Percentiles rank a stretch among this genome's conserved stretches.
Evolutionary conservation across 2,113 vertebrate species (phyloP).

Genomic region (Cyanoliseus patagonus): DNA sequence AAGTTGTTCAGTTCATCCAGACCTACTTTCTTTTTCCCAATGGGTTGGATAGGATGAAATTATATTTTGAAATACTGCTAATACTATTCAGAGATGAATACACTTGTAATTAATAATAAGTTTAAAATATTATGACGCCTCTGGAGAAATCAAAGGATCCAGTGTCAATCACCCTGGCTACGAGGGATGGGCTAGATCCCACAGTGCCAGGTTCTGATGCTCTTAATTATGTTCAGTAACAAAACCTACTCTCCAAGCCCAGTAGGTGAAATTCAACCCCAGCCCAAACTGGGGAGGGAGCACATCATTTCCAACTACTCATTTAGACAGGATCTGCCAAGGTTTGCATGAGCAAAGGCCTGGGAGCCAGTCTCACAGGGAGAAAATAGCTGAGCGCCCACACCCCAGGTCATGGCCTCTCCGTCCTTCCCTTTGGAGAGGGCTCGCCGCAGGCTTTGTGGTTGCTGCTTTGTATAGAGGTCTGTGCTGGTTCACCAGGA

Average conservation of each 20-base stretch:
- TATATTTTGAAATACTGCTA: slow-evolving; percentile 51
- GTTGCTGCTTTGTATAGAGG: background rate
- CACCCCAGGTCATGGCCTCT: background rate
- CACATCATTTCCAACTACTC: background rate
- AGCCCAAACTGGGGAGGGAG: background rate
- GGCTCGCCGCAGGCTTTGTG: background rate
- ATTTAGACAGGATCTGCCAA: background rate
- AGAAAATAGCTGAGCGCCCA: slow-evolving; percentile 2
- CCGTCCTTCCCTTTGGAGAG: background rate
- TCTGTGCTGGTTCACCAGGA: background rate
- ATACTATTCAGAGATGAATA: slow-evolving; percentile 37
- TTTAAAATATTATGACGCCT: slow-evolving; percentile 28
- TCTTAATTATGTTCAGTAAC: background rate
- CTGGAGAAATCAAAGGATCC: slow-evolving; percentile 55
- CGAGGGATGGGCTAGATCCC: background rate
- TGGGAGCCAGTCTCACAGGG: slow-evolving; percentile 21
- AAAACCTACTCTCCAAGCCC: background rate
- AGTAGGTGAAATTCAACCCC: background rate
- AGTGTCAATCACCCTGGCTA: background rate
- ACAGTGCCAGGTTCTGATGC: background rate
- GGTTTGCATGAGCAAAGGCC: slow-evolving; percentile 8
- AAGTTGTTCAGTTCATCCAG: slow-evolving; percentile 36
- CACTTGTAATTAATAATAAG: slow-evolving; percentile 48
- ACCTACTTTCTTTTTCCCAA: background rate
- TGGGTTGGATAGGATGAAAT: background rate